These are phyloP conservation scores for Eucera pruinosa DNA, from an alignment of 2,888 invertebrate genomes.

Conservation along the genomic window DNA sequence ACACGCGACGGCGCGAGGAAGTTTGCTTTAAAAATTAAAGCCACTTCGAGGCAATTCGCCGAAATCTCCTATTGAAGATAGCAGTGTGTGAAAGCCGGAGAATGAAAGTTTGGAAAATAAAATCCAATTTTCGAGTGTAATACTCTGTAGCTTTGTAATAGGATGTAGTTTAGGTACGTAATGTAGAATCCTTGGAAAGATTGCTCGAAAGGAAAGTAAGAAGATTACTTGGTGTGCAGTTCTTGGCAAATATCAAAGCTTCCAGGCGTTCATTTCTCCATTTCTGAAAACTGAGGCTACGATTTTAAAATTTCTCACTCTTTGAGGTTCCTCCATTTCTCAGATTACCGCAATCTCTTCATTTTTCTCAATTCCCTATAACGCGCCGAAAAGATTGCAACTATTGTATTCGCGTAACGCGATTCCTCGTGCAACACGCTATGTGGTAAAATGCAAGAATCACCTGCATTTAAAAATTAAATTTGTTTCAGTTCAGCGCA, in stretches of 20 bases:
- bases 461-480: no score
- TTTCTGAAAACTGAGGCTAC: no score
- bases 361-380: no score
- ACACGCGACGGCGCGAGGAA: neutral
- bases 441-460: no score
- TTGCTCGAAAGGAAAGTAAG: neutral
- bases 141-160: neutral
- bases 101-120: conserved; percentile 1
- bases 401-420: no score
- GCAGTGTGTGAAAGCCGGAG: neutral
- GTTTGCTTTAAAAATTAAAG: conserved; percentile 3
- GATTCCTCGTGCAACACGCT: no score
- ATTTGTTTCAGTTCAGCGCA: no score
- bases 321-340: no score
- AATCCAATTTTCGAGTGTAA: conserved; percentile 9
- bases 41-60: neutral
- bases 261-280: no score
- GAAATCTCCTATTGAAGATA: neutral
- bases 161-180: neutral
- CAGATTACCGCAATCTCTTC: no score
- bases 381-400: no score
- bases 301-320: no score
- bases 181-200: neutral
- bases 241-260: neutral
- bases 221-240: neutral